Evolutionary conservation across 2,113 vertebrate species (phyloP).

Genomic region (Rhinolophus ferrumequinum): DNA sequence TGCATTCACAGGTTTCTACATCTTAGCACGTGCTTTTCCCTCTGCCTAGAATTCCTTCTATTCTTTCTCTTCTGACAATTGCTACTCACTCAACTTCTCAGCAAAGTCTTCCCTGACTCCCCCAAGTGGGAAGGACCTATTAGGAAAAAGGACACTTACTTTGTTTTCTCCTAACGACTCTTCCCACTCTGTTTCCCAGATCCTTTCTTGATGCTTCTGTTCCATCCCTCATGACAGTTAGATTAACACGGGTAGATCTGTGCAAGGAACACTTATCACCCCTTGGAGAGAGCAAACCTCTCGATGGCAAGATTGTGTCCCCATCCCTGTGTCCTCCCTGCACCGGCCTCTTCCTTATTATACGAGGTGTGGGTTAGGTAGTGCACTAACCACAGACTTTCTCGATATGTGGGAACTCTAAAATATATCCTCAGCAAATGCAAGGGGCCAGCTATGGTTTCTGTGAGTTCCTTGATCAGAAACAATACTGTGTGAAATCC

Average conservation of each 20-base stretch:
- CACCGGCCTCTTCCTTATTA: not conserved
- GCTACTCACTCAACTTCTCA: not conserved
- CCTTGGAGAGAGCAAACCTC: not conserved
- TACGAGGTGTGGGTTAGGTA: not conserved
- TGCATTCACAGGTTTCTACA: not conserved
- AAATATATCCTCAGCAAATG: not conserved
- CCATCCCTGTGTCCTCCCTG: not conserved
- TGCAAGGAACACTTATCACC: not conserved
- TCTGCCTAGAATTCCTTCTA: not conserved
- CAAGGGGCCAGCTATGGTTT: not conserved
- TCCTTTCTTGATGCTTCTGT: not conserved
- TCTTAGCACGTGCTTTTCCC: not conserved
- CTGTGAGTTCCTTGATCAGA: not conserved
- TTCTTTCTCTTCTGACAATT: not conserved
- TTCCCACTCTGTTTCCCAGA: not conserved
- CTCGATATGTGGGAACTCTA: not conserved
- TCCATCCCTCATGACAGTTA: not conserved
- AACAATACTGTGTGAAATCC: not conserved
- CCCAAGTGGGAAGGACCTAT: not conserved
- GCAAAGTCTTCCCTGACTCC: not conserved
- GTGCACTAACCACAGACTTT: not conserved
- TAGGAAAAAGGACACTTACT: not conserved
- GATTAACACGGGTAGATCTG: not conserved
- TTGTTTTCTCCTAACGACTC: not conserved
- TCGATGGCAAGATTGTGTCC: fast-evolving